phyloP scores from a whole-genome alignment of 2,888 invertebrate species.

The Hedychridium roseum region DNA sequence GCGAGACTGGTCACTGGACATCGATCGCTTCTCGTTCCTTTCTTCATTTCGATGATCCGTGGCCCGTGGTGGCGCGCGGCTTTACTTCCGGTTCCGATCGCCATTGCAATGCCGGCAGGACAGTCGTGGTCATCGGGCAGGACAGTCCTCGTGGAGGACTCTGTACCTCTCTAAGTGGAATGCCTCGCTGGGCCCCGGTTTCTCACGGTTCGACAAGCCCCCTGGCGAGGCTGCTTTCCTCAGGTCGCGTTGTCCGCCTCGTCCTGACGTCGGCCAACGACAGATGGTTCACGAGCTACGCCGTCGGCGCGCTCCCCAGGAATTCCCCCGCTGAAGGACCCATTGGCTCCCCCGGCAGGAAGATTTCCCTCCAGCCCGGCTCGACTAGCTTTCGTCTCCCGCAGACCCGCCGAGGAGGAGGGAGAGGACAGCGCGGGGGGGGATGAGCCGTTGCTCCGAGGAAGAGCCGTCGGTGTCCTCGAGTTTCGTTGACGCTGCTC shows the following conservation, averaged over 20 bases:
- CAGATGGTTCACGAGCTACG: background rate
- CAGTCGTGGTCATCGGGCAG: slow-evolving; percentile 1
- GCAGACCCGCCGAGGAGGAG: slow-evolving; percentile 28
- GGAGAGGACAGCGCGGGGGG: background rate
- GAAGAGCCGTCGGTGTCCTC: no score
- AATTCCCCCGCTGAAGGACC: no score
- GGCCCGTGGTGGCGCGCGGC: slow-evolving; percentile 12
- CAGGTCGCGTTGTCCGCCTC: slow-evolving; percentile 41
- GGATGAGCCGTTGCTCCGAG: slow-evolving; percentile 9
- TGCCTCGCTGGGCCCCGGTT: slow-evolving; percentile 39
- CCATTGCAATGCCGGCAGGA: no score
- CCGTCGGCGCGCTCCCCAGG: no score
- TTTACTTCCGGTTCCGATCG: no score
- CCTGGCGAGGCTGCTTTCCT: slow-evolving; percentile 21
- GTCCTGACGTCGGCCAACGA: slow-evolving; percentile 17
- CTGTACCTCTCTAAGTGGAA: slow-evolving; percentile 24
- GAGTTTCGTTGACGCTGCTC: no score
- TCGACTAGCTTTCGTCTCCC: no score
- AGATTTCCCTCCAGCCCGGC: no score
- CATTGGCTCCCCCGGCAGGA: no score
- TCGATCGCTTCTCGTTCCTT: no score
- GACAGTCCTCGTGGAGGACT: background rate
- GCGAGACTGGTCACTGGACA: no score
- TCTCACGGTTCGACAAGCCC: slow-evolving; percentile 34
- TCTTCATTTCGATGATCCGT: slow-evolving; percentile 21